Percentiles rank a stretch among this genome's conserved stretches.
Conservation (phyloP, 1,140 invertebrate species). For the Homalodisca vitripennis region DNA sequence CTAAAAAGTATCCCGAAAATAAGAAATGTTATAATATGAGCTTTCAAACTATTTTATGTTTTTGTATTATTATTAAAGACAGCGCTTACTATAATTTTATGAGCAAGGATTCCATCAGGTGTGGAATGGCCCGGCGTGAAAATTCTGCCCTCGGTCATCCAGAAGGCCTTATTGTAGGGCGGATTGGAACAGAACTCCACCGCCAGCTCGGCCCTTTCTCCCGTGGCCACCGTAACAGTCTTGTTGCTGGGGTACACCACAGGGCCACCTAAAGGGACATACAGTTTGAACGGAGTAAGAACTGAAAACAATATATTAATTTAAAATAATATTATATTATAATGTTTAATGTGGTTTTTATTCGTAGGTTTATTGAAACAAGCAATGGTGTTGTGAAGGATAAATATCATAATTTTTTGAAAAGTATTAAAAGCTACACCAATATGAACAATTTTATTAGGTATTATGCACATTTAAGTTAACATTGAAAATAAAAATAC, state of each 20-base stretch:
- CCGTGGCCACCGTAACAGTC: slow-evolving; percentile 55
- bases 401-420: too few species aligned
- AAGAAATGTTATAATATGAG: too few species aligned
- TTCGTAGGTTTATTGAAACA: neutral
- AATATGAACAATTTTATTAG: too few species aligned
- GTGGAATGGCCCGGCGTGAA: slow-evolving; percentile 53
- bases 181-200: slow-evolving; percentile 61
- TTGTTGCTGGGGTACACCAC: slow-evolving; percentile 55
- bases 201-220: slow-evolving; percentile 52
- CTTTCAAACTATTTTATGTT: too few species aligned
- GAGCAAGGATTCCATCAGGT: slow-evolving; percentile 53
- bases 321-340: neutral
- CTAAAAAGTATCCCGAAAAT: too few species aligned
- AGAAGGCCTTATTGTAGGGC: slow-evolving; percentile 53
- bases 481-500: too few species aligned
- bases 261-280: slow-evolving; percentile 53
- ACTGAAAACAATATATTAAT: neutral
- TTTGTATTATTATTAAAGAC: too few species aligned
- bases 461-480: too few species aligned
- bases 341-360: neutral
- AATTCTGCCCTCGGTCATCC: slow-evolving; percentile 55
- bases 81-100: slow-evolving; percentile 56
- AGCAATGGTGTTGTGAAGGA: neutral
- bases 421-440: too few species aligned
- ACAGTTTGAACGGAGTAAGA: too few species aligned